Evolutionary conservation across 2,888 invertebrate species (phyloP), one percentile per base, ranked within the genome.

Genomic region (Opisthograptis luteolata): DNA sequence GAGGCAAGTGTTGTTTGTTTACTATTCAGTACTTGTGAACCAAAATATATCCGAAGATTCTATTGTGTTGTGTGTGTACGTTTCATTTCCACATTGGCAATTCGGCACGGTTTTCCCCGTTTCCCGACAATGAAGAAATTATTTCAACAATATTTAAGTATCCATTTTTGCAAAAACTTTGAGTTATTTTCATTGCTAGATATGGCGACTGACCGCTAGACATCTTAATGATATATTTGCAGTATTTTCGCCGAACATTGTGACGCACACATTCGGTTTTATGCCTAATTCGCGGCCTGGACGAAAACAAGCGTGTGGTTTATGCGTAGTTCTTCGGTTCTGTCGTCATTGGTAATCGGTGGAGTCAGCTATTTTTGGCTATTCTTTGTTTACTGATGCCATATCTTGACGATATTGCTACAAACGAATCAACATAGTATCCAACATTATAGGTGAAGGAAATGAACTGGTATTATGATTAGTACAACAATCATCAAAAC

Each of bases 1-100:
- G 90, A 90, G 77, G 90, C 88, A 74, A 70, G 82, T 68, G 6
- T n/a, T 27, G 3, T 24, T 20, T 6, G 3, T 31, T 24, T 19
- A 8, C 6, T 27, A 9, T 20, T 27, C 3, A 17, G 3, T 41
- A 32, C 1, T 10, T 22, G 8, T 19, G 3, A 14, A 22, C 10
- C 2, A 8, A 25, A 44, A 14, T 9, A 20, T 35, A 9, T 20
- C n/a, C 2, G 8, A 13, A 14, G 6, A 10, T 20, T 10, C 7
- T 35, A 13, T 48, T 17, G 24, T 30, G 19, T 25, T 5, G 3
- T 22, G 10, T 20, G 7, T 10, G 10, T 32, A 9, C n/a, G 2
- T 19, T 20, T 41, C 15, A 51, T 60, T 56, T 61, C 58, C 58
- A 54, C 60, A 61, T 44, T 60, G 60, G 36, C 52, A 55, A 59